These are phyloP conservation scores for Apocrypta bakeri DNA, from an alignment of 1,140 invertebrate genomes.

Conservation along the genomic window DNA sequence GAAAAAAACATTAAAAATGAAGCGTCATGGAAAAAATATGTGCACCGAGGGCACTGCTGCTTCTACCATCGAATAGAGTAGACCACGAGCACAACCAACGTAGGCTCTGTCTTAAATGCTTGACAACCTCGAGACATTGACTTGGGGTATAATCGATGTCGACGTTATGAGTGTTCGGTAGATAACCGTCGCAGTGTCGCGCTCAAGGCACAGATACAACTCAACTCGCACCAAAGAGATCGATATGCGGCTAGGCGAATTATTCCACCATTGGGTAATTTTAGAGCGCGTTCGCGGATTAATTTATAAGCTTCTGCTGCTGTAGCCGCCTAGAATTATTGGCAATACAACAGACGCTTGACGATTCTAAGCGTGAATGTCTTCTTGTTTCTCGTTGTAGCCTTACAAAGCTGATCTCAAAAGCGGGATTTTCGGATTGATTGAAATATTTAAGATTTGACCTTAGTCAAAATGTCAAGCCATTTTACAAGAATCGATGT, in stretches of 20 bases:
- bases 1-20: too few relatives aligned
- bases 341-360: conserved; percentile 6
- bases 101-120: conserved; percentile 9
- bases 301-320: conserved; percentile 40
- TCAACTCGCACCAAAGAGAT: background rate
- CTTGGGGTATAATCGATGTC: conserved; percentile 12
- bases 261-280: conserved; percentile 37
- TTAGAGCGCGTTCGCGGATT: conserved; percentile 37
- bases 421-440: too few relatives aligned
- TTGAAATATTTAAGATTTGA: too few relatives aligned
- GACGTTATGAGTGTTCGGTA: conserved; percentile 10
- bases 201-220: background rate
- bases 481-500: too few relatives aligned
- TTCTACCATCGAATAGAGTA: background rate
- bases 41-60: background rate
- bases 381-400: too few relatives aligned
- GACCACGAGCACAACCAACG: background rate
- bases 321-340: conserved; percentile 15
- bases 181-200: background rate
- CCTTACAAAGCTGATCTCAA: too few relatives aligned
- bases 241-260: conserved; percentile 4
- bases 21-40: too few relatives aligned
- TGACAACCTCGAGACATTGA: background rate
- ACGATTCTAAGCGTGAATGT: background rate
- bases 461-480: too few relatives aligned